These are phyloP conservation scores for Diadumene lineata DNA, from an alignment of 92 coral and sea anemone species.

Conservation along the genomic window DNA sequence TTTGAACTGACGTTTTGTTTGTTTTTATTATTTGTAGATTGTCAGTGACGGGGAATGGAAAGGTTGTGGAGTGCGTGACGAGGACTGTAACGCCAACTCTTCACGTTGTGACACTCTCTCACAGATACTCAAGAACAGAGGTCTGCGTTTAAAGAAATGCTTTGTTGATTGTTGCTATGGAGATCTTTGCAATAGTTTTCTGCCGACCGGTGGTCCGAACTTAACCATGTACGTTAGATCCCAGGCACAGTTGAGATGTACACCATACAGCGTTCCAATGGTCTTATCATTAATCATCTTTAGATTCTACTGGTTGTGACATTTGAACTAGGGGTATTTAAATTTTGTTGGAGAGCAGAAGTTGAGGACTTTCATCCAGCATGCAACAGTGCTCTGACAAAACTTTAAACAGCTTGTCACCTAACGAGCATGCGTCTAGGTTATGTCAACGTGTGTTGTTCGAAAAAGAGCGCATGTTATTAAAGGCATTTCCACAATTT, in stretches of 20 bases:
- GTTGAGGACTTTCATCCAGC: no score
- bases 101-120: constrained; percentile 43
- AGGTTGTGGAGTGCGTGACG: constrained; percentile 49
- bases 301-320: background rate
- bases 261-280: background rate
- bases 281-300: background rate
- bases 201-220: constrained; percentile 23
- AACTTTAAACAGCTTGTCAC: no score
- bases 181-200: constrained; percentile 50
- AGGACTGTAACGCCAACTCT: constrained; percentile 53
- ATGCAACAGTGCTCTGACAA: no score
- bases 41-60: constrained; percentile 39
- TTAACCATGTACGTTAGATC: constrained; percentile 5
- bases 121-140: constrained; percentile 16
- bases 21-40: constrained; percentile 22
- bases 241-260: background rate
- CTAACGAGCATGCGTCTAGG: no score
- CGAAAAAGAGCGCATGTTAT: no score
- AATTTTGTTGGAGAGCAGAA: no score
- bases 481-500: no score
- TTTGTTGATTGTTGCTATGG: constrained; percentile 45
- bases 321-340: no score
- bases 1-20: no score
- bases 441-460: no score
- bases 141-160: constrained; percentile 38